Evolutionary conservation across 2,797 vertebrate species (phyloP), one percentile per base, ranked within the genome.

Genomic region (Rhinella marina): DNA sequence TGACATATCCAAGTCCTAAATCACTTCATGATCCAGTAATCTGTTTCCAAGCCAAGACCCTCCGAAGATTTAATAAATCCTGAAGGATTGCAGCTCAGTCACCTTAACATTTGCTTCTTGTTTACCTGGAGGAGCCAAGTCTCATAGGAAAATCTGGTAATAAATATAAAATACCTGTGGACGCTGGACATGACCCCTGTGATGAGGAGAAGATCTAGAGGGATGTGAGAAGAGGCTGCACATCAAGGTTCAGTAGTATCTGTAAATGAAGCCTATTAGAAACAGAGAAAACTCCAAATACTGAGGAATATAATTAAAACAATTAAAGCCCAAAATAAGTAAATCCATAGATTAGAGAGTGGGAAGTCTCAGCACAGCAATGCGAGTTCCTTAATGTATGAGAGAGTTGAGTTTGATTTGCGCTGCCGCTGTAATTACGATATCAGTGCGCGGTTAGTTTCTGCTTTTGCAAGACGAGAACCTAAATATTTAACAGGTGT

Each of bases 21-120:
- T 89, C 88, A 84, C 82, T 73, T 89, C 50, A 27, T 86, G 73
- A 86, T 89, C 73, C 81, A 79, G 64, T 86, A 89, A 89, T 89
- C 85, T 84, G 70, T 79, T 62, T 78, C 59, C 75, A 84, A 66
- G 73, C 82, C 75, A 57, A 56, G 78, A 76, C 52, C 54, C 66
- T 82, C 50, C 17, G 68, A 86, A 82, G 62, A 86, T 86, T 89
- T 82, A 76, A 85, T 78, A 89, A 82, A 19, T 89, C 29, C 32
- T 80, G 88, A 84, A 80, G 25, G 68, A 88, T 88, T 62, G 77
- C 56, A 27, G 52, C 75, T 82, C 41, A 80, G 81, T 87, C 41
- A 72, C 81, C 84, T 86, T 82, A 88, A 57, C 68, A 76, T 88
- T 85, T 75, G 82, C 32, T 81, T 77, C 61, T 86, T 82, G 70